A percentile compares a stretch with the other conserved stretches of the same genome.
Conservation (phyloP, 2,888 invertebrate genomes). For the Leucoma salicis region DNA sequence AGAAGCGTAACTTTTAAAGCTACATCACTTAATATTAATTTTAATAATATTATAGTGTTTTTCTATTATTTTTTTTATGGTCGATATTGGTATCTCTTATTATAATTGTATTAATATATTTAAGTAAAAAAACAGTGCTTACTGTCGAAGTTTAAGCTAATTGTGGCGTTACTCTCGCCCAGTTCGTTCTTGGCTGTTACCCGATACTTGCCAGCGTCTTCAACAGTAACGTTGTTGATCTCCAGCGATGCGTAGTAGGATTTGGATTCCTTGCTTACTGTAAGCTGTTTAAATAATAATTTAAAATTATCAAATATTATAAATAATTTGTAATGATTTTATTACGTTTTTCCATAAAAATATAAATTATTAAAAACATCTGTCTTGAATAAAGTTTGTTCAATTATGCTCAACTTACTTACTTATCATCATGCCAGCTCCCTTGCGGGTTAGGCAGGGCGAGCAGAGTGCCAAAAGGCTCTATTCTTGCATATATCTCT, state of each 20-base stretch:
- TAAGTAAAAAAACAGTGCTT: slow-evolving; percentile 77
- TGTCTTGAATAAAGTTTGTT: too few relatives aligned
- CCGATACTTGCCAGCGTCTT: slow-evolving; percentile 98
- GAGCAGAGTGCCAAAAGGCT: too few relatives aligned
- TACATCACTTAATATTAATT: slow-evolving; percentile 7
- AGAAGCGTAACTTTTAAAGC: slow-evolving; percentile 32
- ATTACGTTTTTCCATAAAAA: too few relatives aligned
- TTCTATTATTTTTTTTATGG: not conserved
- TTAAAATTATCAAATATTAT: too few relatives aligned
- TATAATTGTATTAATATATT: not conserved
- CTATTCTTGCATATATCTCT: too few relatives aligned
- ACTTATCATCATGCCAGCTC: too few relatives aligned
- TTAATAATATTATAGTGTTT: not conserved
- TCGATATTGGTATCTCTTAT: not conserved
- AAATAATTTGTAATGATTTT: too few relatives aligned
- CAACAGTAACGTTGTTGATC: slow-evolving; percentile 96
- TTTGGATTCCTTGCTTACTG: slow-evolving; percentile 94
- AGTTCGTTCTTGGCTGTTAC: slow-evolving; percentile 98
- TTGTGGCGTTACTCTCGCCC: slow-evolving; percentile 98
- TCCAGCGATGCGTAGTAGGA: slow-evolving; percentile 96
- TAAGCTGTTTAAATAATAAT: slow-evolving; percentile 83
- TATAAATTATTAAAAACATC: too few relatives aligned
- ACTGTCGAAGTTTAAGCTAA: slow-evolving; percentile 99
- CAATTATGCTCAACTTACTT: too few relatives aligned
- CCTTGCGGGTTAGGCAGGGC: too few relatives aligned